A percentile compares a stretch with the other conserved stretches of the same genome.
phyloP scores from a whole-genome alignment of 2,797 vertebrate species.

The Lepidocolaptes lacrymiger region DNA sequence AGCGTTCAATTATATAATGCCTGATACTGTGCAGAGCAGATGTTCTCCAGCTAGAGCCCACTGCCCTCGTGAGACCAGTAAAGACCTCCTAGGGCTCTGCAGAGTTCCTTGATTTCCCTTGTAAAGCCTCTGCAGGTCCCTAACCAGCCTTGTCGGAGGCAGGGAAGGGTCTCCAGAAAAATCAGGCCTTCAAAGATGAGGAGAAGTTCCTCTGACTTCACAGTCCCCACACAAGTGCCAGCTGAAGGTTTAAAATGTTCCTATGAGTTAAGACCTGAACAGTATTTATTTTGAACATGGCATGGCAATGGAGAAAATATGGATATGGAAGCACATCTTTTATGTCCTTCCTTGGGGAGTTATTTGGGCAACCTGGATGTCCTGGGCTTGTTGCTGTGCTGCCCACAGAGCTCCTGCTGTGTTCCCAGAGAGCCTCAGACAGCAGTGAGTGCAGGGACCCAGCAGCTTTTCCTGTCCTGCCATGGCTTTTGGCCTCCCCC shows the following conservation, averaged over 20 bases:
- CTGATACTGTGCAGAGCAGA: conserved; percentile 9
- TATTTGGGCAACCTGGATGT: not conserved
- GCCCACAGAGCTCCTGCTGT: not conserved
- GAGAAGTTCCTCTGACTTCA: not conserved
- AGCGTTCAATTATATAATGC: not conserved
- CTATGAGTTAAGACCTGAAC: not conserved
- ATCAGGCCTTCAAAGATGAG: not conserved
- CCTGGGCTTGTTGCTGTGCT: not conserved
- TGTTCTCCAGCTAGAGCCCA: not conserved
- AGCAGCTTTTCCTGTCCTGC: not conserved
- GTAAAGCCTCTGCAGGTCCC: not conserved
- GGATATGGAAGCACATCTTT: not conserved
- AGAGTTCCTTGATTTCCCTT: not conserved
- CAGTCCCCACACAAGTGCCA: not conserved
- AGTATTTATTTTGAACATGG: not conserved
- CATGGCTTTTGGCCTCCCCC: not conserved
- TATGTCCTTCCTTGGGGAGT: not conserved
- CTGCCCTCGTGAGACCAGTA: not conserved
- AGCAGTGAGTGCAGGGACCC: not conserved
- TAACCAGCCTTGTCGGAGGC: not conserved
- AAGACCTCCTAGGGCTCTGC: not conserved
- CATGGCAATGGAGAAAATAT: not conserved
- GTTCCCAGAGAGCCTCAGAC: not conserved
- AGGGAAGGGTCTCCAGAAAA: not conserved
- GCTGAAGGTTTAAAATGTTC: not conserved